Evolutionary conservation across 1,140 invertebrate genomes (phyloP), one percentile per base, ranked within the genome.

Genomic region (Lucilia sericata): DNA sequence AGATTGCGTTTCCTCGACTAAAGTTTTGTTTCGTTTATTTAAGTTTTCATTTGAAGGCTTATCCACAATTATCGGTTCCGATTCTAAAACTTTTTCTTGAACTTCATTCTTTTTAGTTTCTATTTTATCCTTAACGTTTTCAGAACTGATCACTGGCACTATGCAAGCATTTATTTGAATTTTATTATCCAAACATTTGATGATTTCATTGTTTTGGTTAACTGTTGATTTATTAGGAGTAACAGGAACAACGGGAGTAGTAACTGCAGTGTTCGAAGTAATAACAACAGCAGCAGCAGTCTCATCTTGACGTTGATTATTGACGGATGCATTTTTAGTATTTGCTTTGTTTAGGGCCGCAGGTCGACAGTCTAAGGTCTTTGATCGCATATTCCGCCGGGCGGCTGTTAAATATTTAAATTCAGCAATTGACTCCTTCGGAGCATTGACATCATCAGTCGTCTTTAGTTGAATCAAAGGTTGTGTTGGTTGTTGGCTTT

Each of bases 301-400:
- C 2, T 19, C 70, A 34, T 74, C 10, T 2, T 8, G 70, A 5
- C 12, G 21, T 42, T 42, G 42, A 25, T 0, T 74, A 13, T 74
- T 34, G 25, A 34, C 17, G 10, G 76, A 2, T 2, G 42, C 0
- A 14, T 25, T 80, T 49, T 80, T 47, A 2, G 19, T 17, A 80
- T 51, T 47, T n/a, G 42, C 19, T 49, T 30, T 84, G 36, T 55
- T 42, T 81, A 88, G 36, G 0, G 85, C 86, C 0, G 87, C 86
- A 0, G 83, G 83, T 74, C 88, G 87, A 34, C 88, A 88, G 82
- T 89, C 88, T 76, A 90, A 86, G 13, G 88, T 88, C 34, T 87
- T 88, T 19, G 89, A 89, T 51, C 88, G 88, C 47, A 84, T 80
- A 85, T 87, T 88, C 30, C 88, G 87, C 84, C 55, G 30, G 9